Evolutionary conservation across 2,888 invertebrate genomes (phyloP).

Genomic region (Cephus pulcher): DNA sequence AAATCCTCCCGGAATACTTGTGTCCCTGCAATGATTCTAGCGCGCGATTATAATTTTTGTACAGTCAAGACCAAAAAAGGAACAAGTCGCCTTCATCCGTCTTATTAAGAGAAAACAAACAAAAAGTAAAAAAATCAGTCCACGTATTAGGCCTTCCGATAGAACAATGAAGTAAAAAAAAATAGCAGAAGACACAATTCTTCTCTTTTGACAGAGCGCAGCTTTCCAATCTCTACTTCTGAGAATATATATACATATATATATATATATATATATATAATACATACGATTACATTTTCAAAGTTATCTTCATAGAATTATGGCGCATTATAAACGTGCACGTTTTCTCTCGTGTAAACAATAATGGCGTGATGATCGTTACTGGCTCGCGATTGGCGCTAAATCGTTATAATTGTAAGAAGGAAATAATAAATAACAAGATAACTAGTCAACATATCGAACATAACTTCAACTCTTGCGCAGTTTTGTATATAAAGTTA

Average conservation of each 20-base stretch:
- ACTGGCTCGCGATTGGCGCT: constrained; percentile 1
- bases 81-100: neutral
- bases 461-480: neutral
- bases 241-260: neutral
- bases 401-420: neutral
- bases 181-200: neutral
- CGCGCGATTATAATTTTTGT: neutral
- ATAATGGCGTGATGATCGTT: constrained; percentile 5
- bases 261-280: no score
- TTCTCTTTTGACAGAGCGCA: neutral
- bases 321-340: neutral
- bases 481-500: neutral
- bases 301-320: neutral
- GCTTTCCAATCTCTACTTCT: neutral
- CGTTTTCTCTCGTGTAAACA: neutral
- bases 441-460: neutral
- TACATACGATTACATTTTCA: neutral
- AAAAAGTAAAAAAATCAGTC: neutral
- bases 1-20: neutral
- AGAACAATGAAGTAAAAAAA: neutral
- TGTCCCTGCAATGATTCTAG: neutral
- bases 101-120: neutral
- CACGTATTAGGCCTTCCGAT: neutral
- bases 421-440: constrained; percentile 7
- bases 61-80: neutral